Evolutionary conservation across 1,140 invertebrate species (phyloP), one percentile per base, ranked within the genome.

Genomic region (Babylonia areolata): DNA sequence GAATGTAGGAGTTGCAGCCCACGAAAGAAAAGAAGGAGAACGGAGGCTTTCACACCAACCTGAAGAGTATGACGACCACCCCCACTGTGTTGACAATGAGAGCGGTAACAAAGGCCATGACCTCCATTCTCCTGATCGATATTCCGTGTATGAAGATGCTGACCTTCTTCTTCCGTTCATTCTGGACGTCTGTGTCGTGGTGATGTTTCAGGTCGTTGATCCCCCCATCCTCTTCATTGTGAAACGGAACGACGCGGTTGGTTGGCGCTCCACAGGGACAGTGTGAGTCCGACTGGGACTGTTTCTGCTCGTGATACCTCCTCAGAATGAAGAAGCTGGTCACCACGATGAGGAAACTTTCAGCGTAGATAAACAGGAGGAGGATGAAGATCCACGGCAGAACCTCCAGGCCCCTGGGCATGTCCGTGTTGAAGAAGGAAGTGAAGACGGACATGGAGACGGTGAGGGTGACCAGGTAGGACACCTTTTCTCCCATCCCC

Each of bases 391-490:
- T 77, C 37, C 35, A 28, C 2, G 75, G 75, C 37, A 77, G 40
- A 15, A 2, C 11, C 0, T 40, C 75, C 11, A 77, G 5, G 3
- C 78, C 78, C 54, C 46, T 51, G 28, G 78, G 78, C 42, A 80
- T 80, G 28, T 51, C 42, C 9, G 5, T 35, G 40, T 51, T 80
- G 78, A 51, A 80, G 78, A 80, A 80, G 46, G 40, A 54, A 28
- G 20, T 40, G 69, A 95, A 95, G 15, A 95, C 94, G 80, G 94
- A 94, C 87, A 95, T 93, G 5, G 95, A 95, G 15, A 95, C 90
- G 1, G 95, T 90, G 3, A 95, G 90, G 40, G 94, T 99, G 94
- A 99, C 97, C 90, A 98, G 98, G 6, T 95, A 93, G 11, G 95
- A 95, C 31, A 95, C 94, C 90, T 95, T 95, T 90, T 95, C 95